phyloP scores from a whole-genome alignment of 2,797 vertebrate genomes.

The Coranthus polyacanthus region DNA sequence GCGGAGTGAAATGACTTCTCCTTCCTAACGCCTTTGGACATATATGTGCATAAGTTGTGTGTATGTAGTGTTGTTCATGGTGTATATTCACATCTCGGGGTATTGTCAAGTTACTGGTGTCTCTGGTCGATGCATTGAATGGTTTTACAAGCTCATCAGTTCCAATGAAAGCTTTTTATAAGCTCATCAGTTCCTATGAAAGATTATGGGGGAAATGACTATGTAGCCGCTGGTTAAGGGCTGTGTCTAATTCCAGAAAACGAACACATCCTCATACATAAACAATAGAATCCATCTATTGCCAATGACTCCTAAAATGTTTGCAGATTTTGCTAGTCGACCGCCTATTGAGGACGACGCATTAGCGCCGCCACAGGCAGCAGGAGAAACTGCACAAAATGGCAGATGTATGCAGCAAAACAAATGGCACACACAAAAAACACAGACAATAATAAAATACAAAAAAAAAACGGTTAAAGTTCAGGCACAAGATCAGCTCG shows the following conservation, averaged over 20 bases:
- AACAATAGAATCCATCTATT: no score
- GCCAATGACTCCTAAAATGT: no score
- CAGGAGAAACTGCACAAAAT: no score
- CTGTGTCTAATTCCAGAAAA: conserved; percentile 20
- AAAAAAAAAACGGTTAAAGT: no score
- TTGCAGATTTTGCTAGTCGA: no score
- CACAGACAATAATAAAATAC: no score
- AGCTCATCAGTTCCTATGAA: not conserved
- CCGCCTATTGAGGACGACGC: no score
- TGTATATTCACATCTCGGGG: not conserved
- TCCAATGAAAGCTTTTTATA: conserved; percentile 8
- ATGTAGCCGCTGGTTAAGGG: conserved; percentile 14
- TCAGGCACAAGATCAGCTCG: no score
- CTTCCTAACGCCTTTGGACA: conserved; percentile 29
- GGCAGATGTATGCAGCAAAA: no score
- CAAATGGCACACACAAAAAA: no score
- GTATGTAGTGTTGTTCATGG: conserved; percentile 5
- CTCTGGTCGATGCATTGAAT: not conserved
- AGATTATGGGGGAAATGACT: not conserved
- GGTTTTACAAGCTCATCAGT: conserved; percentile 7
- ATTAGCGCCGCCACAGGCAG: no score
- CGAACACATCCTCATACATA: no score
- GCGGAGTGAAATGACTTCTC: conserved; percentile 36
- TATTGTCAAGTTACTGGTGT: not conserved
- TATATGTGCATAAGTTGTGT: not conserved